These are phyloP conservation scores for Chouioia cunea DNA, from an alignment of 2,888 invertebrate genomes.

Conservation along the genomic window DNA sequence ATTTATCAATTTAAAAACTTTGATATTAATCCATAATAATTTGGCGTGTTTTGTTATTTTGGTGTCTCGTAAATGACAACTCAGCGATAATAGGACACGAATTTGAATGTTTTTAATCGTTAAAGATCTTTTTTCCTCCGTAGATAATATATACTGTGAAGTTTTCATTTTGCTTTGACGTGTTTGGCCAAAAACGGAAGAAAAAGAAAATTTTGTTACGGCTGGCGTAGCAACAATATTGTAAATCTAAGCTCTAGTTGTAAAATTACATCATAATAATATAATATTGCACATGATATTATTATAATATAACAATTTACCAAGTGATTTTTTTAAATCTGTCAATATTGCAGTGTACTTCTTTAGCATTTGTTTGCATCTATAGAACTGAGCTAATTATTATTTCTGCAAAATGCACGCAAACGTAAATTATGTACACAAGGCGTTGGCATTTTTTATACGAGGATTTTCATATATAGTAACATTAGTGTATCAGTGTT, in stretches of 20 bases:
- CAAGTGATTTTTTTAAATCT: constrained; percentile 12
- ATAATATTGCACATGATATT: neutral
- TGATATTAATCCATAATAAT: too few species aligned
- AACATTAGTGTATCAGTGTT: constrained; percentile 32
- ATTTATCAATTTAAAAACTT: too few species aligned
- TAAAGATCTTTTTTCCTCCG: neutral
- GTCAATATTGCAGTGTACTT: constrained; percentile 6
- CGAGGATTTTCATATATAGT: constrained; percentile 1
- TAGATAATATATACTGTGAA: too few species aligned
- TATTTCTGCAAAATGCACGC: constrained; percentile 2
- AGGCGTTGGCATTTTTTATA: constrained; percentile 9
- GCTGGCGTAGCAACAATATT: too few species aligned
- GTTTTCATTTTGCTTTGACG: too few species aligned
- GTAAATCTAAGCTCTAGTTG: too few species aligned
- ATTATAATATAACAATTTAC: constrained; percentile 23
- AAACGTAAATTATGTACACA: constrained; percentile 39
- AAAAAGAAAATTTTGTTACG: too few species aligned
- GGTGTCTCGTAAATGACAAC: too few species aligned
- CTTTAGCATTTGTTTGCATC: constrained; percentile 5
- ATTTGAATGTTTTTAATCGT: constrained; percentile 2
- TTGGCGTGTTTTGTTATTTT: too few species aligned
- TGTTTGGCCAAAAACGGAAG: too few species aligned
- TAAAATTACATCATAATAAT: too few species aligned
- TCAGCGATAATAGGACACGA: too few species aligned
- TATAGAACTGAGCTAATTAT: constrained; percentile 5